A percentile compares a stretch with the other conserved stretches of the same genome.
Evolutionary conservation across 2,113 vertebrate genomes (phyloP).

Genomic region (Ceuthmochares aereus): DNA sequence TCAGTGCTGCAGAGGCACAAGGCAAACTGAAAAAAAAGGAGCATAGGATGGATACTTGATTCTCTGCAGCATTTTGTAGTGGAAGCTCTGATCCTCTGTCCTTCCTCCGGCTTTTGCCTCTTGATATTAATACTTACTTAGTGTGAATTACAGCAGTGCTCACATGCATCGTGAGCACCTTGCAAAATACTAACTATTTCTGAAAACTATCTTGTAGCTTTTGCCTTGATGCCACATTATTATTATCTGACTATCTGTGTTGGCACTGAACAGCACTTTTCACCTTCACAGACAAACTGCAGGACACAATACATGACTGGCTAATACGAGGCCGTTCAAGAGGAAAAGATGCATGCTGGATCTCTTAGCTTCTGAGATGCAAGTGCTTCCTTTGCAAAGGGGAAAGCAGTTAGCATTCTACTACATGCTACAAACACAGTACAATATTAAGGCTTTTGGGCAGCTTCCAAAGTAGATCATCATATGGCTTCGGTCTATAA

Average conservation of each 20-base stretch:
- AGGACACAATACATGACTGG: neutral
- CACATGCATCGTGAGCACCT: neutral
- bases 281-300: neutral
- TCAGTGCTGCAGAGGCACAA: neutral
- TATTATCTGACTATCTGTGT: neutral
- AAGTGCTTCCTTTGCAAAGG: neutral
- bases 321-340: neutral
- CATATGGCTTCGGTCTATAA: neutral
- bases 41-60: fast-evolving
- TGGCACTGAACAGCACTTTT: neutral
- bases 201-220: neutral
- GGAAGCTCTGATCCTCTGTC: neutral
- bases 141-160: neutral
- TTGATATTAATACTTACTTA: neutral
- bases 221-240: neutral
- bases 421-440: neutral
- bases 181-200: neutral
- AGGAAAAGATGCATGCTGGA: neutral
- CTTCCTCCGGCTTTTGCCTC: neutral
- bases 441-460: neutral
- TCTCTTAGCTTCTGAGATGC: neutral
- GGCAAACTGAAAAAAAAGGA: neutral
- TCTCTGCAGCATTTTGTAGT: neutral
- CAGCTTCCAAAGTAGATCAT: neutral
- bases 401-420: neutral